Conservation (phyloP, 2,797 vertebrate genomes). For the Limosa lapponica region DNA sequence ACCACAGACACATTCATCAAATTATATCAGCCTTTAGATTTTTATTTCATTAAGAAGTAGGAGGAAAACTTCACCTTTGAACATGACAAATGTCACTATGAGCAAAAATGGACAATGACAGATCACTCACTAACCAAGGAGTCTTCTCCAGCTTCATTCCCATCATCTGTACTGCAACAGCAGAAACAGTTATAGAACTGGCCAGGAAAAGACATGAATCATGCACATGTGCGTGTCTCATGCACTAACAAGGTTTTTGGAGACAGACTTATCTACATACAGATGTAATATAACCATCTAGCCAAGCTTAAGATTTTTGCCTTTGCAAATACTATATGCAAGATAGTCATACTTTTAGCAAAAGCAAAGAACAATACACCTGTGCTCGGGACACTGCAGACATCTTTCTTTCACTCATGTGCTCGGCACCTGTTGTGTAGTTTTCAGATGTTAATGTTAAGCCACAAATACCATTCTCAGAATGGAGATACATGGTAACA, state of each 20-base stretch:
- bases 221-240: accelerated
- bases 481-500: neutral
- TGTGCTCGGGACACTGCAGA: accelerated
- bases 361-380: neutral
- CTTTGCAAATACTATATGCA: neutral
- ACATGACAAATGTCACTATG: neutral
- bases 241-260: neutral
- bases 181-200: neutral
- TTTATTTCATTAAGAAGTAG: constrained; percentile 27
- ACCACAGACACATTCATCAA: neutral
- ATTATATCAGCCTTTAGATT: neutral
- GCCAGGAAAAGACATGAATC: neutral
- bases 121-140: neutral
- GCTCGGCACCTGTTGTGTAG: neutral
- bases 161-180: neutral
- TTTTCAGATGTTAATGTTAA: neutral
- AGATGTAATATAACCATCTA: neutral
- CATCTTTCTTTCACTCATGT: neutral
- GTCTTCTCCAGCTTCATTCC: neutral
- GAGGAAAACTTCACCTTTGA: constrained; percentile 1
- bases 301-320: neutral
- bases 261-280: neutral
- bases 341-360: neutral
- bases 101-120: constrained; percentile 20
- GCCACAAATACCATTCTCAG: neutral